phyloP scores from a whole-genome alignment of 2,888 invertebrate genomes.

The Nephrotoma flavescens region DNA sequence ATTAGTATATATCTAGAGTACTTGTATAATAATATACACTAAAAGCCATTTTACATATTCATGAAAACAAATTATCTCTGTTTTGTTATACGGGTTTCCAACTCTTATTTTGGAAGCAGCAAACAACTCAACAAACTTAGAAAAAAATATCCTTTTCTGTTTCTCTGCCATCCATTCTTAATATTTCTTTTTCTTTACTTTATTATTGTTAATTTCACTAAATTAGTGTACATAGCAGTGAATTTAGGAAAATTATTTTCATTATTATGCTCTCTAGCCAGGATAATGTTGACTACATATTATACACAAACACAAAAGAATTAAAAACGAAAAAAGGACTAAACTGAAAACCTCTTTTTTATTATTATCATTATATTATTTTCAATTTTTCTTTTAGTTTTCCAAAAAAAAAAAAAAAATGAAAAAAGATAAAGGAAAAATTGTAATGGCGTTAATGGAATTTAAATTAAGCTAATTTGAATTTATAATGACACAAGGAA shows the following conservation, averaged over 20 bases:
- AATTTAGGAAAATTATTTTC: not conserved
- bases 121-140: not conserved
- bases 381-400: not conserved
- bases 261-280: not conserved
- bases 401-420: not conserved
- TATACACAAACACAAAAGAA: not conserved
- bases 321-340: not conserved
- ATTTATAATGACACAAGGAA: constrained; percentile 3
- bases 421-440: not conserved
- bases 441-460: constrained; percentile 3
- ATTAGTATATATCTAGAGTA: not conserved
- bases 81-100: not conserved
- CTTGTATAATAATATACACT: not conserved
- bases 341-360: constrained; percentile 3
- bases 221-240: not conserved
- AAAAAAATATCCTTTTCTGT: not conserved
- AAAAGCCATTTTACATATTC: not conserved
- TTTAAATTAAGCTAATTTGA: constrained; percentile 4
- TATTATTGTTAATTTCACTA: not conserved
- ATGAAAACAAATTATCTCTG: not conserved
- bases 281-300: not conserved
- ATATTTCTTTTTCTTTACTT: not conserved
- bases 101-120: not conserved
- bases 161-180: not conserved
- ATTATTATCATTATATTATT: not conserved